Base-by-base conservation (phyloP, 2,888 invertebrate genomes). In the Drosophila leonis region DNA sequence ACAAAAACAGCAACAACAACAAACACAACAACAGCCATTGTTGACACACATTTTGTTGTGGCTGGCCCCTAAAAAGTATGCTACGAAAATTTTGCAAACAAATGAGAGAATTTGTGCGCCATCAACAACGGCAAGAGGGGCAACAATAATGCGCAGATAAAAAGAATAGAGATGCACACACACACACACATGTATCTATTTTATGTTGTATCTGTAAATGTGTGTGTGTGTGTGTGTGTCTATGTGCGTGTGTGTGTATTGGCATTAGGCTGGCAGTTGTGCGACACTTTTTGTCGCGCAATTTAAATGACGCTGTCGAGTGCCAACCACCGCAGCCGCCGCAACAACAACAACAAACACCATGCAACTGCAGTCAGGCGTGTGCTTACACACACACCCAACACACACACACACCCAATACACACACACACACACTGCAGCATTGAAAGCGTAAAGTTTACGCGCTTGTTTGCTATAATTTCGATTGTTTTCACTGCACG, bases 391-490 rank as follows among this genome's bases (percentile, higher is more conserved):
- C 35, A 37, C 52, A 27, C 46, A 49, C 52, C 65, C 54, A 64
- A 46, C 42, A 57, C 46, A 46, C 37, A 60, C 33, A 46, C 51
- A 35, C 52, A 70, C 42, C 2, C 24, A 24, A 24, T 24, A 24
- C 41, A 51, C 49, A 35, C 56, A 72, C 44, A 59, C 57, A 55
- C 49, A 66, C 35, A 61, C 44, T 13, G 5, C 27, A 69, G 29
- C 27, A 68, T 65, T 81, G 78, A 83, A 78, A 84, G 90, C 86
- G 85, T 75, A 88, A 85, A 90, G 73, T 88, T 86, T 82, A 82
- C 88, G 86, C 86, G 82, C 86, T 88, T 88, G 90, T 88, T 88
- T 85, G 86, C 88, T 77, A 88, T 87, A 87, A 87, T 87, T 87
- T 90, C 90, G 90, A 87, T 87, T 90, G 86, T 87, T 87, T 90